Evolutionary conservation across 2,797 vertebrate species (phyloP).

Genomic region (Cygnus olor): DNA sequence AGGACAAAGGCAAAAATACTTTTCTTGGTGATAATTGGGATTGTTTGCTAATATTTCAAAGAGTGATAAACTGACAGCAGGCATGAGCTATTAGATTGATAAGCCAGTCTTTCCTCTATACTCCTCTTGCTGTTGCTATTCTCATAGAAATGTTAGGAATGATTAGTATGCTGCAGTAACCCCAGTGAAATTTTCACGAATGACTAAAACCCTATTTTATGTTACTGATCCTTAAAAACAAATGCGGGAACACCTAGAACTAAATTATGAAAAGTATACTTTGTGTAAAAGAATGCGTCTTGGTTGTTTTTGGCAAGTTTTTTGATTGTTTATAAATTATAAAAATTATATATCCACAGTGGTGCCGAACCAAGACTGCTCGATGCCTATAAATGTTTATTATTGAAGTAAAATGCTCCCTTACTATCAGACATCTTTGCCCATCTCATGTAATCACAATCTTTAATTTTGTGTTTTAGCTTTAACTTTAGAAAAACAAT

Average conservation of each 20-base stretch:
- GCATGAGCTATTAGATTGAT: neutral
- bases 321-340: neutral
- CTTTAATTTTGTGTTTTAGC: neutral
- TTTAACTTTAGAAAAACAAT: neutral
- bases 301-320: neutral
- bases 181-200: neutral
- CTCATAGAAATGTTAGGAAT: neutral
- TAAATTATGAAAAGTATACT: rapidly evolving
- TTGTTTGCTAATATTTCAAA: neutral
- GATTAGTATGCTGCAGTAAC: neutral
- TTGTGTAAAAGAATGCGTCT: neutral
- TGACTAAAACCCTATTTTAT: rapidly evolving
- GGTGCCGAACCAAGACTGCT: neutral
- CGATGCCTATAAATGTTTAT: rapidly evolving
- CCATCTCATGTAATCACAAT: neutral
- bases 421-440: neutral
- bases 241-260: neutral
- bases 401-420: neutral
- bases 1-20: neutral
- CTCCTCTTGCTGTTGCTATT: neutral
- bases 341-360: neutral
- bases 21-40: neutral
- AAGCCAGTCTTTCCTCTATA: neutral
- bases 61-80: neutral
- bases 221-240: neutral